phyloP scores from a whole-genome alignment of 2,888 invertebrate genomes.

The Drosophila atripex region DNA sequence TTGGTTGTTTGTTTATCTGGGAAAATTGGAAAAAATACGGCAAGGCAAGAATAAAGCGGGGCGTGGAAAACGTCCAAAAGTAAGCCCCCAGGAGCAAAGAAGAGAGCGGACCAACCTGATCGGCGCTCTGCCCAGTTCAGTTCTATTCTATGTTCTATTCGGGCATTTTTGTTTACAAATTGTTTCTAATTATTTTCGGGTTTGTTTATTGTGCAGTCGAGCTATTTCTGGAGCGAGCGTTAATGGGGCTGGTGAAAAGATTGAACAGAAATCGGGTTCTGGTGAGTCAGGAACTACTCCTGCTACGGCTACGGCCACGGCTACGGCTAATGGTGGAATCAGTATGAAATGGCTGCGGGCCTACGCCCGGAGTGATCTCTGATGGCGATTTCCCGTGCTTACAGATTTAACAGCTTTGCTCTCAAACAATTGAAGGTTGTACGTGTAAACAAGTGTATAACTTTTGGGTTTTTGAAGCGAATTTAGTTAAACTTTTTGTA shows the following conservation, averaged over 20 bases:
- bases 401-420: slow-evolving; percentile 75
- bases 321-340: slow-evolving; percentile 9
- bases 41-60: slow-evolving; percentile 21
- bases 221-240: slow-evolving; percentile 59
- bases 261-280: slow-evolving; percentile 35
- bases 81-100: slow-evolving; percentile 5
- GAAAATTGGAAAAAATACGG: slow-evolving; percentile 36
- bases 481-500: slow-evolving; percentile 62
- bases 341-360: slow-evolving; percentile 24
- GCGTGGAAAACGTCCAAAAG: slow-evolving; percentile 22
- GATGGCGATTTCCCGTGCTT: slow-evolving; percentile 52
- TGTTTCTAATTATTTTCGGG: slow-evolving; percentile 66
- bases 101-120: slow-evolving; percentile 45
- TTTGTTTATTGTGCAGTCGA: slow-evolving; percentile 58
- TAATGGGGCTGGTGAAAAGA: slow-evolving; percentile 29
- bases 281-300: slow-evolving; percentile 12
- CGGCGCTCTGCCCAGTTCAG: slow-evolving; percentile 31
- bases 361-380: slow-evolving; percentile 4
- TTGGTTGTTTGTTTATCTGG: slow-evolving; percentile 49
- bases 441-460: slow-evolving; percentile 64
- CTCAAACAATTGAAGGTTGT: slow-evolving; percentile 47
- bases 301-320: no score
- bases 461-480: slow-evolving; percentile 52
- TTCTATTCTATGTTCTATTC: slow-evolving; percentile 23
- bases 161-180: slow-evolving; percentile 66